A percentile compares a stretch with the other conserved stretches of the same genome.
These are phyloP conservation scores for Fundulus diaphanus DNA, from an alignment of 2,797 vertebrate species.

Conservation along the genomic window DNA sequence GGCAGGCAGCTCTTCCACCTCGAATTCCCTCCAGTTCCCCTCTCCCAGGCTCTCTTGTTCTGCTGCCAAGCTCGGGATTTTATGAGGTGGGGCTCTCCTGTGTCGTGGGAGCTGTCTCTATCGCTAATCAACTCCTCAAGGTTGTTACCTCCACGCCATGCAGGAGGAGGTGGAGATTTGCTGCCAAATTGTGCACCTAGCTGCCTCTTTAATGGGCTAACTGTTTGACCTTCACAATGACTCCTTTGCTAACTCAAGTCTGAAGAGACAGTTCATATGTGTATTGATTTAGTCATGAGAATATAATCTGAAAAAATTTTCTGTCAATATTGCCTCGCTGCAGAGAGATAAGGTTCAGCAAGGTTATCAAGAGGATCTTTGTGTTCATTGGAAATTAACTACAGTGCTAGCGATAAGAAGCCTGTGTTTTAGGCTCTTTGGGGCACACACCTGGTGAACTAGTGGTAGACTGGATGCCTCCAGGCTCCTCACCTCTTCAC, in stretches of 20 bases:
- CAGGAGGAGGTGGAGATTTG: constrained; percentile 57
- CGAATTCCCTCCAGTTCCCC: constrained; percentile 69
- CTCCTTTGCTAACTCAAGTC: constrained; percentile 67
- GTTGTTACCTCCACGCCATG: constrained; percentile 69
- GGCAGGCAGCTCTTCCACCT: constrained; percentile 73
- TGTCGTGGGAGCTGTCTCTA: constrained; percentile 76
- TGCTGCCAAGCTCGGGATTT: constrained; percentile 67
- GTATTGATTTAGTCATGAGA: constrained; percentile 81
- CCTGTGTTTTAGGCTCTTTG: constrained; percentile 64
- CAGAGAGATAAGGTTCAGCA: constrained; percentile 71
- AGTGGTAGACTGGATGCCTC: constrained; percentile 62
- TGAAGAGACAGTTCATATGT: constrained; percentile 69
- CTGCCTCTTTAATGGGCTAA: constrained; percentile 71
- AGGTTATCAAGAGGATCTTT: constrained; percentile 74
- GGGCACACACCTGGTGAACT: constrained; percentile 65
- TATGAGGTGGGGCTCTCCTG: constrained; percentile 78
- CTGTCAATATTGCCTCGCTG: constrained; percentile 75
- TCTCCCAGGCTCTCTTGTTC: constrained; percentile 70
- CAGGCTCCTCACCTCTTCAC: constrained; percentile 68
- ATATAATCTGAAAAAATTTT: constrained; percentile 80
- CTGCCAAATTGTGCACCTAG: constrained; percentile 68
- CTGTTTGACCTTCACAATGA: constrained; percentile 76
- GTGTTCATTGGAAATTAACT: constrained; percentile 56
- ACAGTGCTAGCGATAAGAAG: constrained; percentile 63
- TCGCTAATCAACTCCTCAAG: constrained; percentile 82